A percentile compares a stretch with the other conserved stretches of the same genome.
Evolutionary conservation across 2,888 invertebrate species (phyloP).

Genomic region (Podotricha telesiphe): DNA sequence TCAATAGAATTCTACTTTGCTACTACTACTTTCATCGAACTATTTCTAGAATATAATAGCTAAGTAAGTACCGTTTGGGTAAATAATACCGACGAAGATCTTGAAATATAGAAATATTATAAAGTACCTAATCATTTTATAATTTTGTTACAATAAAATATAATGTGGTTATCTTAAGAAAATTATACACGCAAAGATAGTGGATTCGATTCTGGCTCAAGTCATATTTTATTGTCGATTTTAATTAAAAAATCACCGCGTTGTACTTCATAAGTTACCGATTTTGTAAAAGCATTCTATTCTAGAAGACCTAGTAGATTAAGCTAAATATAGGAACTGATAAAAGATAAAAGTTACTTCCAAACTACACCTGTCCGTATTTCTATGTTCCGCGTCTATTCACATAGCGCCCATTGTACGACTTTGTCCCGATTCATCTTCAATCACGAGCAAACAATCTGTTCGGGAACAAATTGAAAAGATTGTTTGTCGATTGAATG

Average conservation of each 20-base stretch:
- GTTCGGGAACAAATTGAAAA: slow-evolving; percentile 27
- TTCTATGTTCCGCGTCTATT: neutral
- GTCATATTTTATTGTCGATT: no score
- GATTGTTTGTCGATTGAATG: slow-evolving; percentile 27
- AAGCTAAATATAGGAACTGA: neutral
- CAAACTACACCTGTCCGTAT: slow-evolving; percentile 8
- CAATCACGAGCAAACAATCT: slow-evolving; percentile 12
- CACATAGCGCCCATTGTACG: neutral
- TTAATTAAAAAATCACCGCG: neutral
- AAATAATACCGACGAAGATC: neutral
- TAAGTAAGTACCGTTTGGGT: slow-evolving; percentile 5
- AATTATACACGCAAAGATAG: no score
- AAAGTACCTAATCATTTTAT: neutral
- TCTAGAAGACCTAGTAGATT: neutral
- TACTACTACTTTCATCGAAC: neutral
- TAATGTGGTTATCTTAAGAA: no score
- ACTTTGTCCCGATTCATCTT: slow-evolving; percentile 1
- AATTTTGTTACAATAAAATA: no score
- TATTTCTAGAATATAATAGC: neutral
- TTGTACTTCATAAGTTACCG: no score
- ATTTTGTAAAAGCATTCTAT: no score
- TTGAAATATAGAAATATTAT: neutral
- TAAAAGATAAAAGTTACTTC: no score
- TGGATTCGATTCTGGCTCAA: no score
- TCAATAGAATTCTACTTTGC: neutral